Evolutionary conservation across 2,113 vertebrate species (phyloP), one percentile per base, ranked within the genome.

Genomic region (Phasianus colchicus): DNA sequence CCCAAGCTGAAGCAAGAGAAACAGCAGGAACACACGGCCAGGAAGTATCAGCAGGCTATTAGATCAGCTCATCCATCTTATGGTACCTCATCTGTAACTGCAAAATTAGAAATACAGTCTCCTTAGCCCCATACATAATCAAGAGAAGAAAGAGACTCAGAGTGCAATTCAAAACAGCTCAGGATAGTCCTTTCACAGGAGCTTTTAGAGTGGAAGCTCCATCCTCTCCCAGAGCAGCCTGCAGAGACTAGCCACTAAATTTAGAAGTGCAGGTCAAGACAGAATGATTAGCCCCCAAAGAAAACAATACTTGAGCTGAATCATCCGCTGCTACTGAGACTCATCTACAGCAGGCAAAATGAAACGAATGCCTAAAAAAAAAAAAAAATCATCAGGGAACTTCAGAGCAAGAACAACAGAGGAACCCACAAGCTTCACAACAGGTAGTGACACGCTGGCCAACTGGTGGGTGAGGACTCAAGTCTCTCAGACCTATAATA

Each of bases 11-110:
- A 96, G 90, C 69, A 88, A 70, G 72, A 91, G 58, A 85, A 94
- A 74, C 71, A 89, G 88, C 89, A 96, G 75, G 78, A 94, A 86
- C 72, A 94, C 75, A 25, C 61, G 72, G 90, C 42, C 76, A 94
- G 90, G 88, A 95, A 91, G 75, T 54, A 96, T 94, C 71, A 96
- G 75, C 67, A 95, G 85, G 92, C 93, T 92, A 45, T 92, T 89
- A 95, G 71, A 93, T 89, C 93, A 95, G 93, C 90, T 94, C 88
- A 96, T 93, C 88, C 83, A 91, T 96, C 93, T 93, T 93, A 69
- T 71, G 50, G 71, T 94, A 95, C 92, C 85, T 95, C 93, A 89
- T 95, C 92, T 94, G 92, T 93, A 96, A 91, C 93, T 74, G 88
- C 76, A 88, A 64, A 89, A 91, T 92, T 92, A 89, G 79, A 96